These are phyloP conservation scores for Vanessa atalanta DNA, from an alignment of 1,140 invertebrate genomes.

Conservation along the genomic window DNA sequence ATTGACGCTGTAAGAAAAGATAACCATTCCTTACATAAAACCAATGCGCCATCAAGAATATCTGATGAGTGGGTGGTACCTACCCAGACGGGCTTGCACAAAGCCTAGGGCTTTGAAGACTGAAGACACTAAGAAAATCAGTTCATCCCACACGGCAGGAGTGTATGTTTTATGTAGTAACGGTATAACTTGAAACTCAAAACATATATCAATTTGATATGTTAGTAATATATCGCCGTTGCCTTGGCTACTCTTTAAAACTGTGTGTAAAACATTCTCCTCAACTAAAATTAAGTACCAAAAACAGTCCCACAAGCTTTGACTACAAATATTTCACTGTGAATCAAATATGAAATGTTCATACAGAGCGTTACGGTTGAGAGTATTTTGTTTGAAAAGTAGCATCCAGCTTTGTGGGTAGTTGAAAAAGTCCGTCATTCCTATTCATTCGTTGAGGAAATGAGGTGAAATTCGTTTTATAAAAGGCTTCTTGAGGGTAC, in stretches of 20 bases:
- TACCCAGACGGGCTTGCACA: too few species aligned
- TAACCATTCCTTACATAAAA: too few species aligned
- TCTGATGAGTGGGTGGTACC: too few species aligned
- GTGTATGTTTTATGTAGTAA: too few species aligned
- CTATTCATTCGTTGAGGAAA: slow-evolving; percentile 41
- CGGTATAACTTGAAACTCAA: not conserved
- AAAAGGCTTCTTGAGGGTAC: slow-evolving; percentile 22
- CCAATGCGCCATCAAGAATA: too few species aligned
- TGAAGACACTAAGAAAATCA: too few species aligned
- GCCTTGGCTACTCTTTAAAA: slow-evolving; percentile 5
- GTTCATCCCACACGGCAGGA: too few species aligned
- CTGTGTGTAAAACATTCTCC: slow-evolving; percentile 1
- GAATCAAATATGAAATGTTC: slow-evolving; percentile 18
- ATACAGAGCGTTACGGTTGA: not conserved
- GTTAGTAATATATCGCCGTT: not conserved
- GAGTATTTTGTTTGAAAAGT: slow-evolving; percentile 31
- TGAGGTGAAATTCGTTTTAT: slow-evolving; percentile 42
- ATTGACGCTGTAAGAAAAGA: too few species aligned
- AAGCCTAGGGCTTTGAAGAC: too few species aligned
- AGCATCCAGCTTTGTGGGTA: slow-evolving; percentile 32
- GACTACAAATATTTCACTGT: slow-evolving; percentile 21
- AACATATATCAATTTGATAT: not conserved
- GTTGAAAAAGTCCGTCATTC: slow-evolving; percentile 32
- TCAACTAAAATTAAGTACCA: slow-evolving; percentile 19
- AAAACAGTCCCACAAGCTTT: slow-evolving; percentile 16